Percentiles rank a stretch among this genome's conserved stretches.
phyloP scores from a whole-genome alignment of 1,140 invertebrate species.

The Drosophila melanica region DNA sequence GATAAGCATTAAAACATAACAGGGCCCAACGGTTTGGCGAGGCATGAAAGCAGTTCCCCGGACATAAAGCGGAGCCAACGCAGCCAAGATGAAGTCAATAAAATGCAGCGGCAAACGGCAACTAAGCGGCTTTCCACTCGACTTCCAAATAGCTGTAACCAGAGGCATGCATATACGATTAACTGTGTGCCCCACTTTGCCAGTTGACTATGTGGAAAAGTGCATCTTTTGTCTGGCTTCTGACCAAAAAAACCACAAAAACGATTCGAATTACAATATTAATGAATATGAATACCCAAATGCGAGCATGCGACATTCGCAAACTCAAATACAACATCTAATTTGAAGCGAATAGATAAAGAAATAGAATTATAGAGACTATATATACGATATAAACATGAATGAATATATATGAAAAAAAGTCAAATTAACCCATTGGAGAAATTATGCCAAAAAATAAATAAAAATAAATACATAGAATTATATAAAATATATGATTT shows the following conservation, averaged over 20 bases:
- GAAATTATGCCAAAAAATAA: no score
- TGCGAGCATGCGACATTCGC: neutral
- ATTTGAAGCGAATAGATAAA: neutral
- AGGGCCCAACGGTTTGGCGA: constrained; percentile 16
- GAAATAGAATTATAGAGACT: neutral
- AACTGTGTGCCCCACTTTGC: constrained; percentile 62
- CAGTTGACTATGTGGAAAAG: constrained; percentile 27
- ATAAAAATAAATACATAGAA: no score
- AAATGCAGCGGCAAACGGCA: constrained; percentile 42
- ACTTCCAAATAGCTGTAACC: constrained; percentile 13
- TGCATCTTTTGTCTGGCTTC: constrained; percentile 70
- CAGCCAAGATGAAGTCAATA: constrained; percentile 35
- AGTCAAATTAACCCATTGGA: no score
- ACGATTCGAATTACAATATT: constrained; percentile 74
- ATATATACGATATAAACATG: no score
- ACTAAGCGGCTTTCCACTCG: constrained; percentile 43
- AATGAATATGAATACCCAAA: constrained; percentile 56
- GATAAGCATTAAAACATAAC: constrained; percentile 51
- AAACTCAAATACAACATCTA: neutral
- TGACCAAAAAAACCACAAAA: constrained; percentile 77
- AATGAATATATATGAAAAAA: no score
- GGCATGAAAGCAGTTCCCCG: neutral
- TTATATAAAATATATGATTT: no score
- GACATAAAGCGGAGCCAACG: no score
- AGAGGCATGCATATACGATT: constrained; percentile 12